Percentiles rank a stretch among this genome's conserved stretches.
Conservation (phyloP, 2,113 vertebrate genomes). For the Panthera tigris region DNA sequence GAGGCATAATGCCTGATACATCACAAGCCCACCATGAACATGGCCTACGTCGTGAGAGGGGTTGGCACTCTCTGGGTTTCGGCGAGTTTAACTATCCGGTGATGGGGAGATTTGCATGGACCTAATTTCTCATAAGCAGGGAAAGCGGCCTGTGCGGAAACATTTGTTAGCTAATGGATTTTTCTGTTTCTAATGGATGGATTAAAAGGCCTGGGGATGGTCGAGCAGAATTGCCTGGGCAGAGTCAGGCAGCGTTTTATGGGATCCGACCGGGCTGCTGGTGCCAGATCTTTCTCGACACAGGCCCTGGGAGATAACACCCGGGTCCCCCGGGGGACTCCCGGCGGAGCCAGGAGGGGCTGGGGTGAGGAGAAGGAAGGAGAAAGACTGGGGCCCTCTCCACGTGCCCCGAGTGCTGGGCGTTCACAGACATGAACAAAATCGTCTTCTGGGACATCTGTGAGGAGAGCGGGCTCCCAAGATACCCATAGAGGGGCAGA, state of each 20-base stretch:
- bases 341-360: neutral
- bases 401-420: neutral
- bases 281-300: neutral
- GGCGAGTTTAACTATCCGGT: neutral
- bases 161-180: neutral
- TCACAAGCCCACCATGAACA: fast-evolving
- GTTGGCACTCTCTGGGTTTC: neutral
- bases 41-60: fast-evolving
- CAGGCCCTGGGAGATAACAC: neutral
- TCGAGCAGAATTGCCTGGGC: fast-evolving
- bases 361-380: fast-evolving
- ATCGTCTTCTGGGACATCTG: neutral
- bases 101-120: fast-evolving
- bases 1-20: fast-evolving
- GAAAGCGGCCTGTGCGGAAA: neutral
- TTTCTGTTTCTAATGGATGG: constrained; percentile 18
- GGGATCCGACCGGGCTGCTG: neutral
- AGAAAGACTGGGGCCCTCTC: neutral
- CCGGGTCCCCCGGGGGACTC: fast-evolving
- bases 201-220: neutral
- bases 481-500: fast-evolving
- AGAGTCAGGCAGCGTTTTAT: fast-evolving
- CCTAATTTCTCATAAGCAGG: neutral
- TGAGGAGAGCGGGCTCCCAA: fast-evolving
- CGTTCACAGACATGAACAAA: fast-evolving